Evolutionary conservation across 2,797 vertebrate genomes (phyloP).

Genomic region (Gallirallus australis): DNA sequence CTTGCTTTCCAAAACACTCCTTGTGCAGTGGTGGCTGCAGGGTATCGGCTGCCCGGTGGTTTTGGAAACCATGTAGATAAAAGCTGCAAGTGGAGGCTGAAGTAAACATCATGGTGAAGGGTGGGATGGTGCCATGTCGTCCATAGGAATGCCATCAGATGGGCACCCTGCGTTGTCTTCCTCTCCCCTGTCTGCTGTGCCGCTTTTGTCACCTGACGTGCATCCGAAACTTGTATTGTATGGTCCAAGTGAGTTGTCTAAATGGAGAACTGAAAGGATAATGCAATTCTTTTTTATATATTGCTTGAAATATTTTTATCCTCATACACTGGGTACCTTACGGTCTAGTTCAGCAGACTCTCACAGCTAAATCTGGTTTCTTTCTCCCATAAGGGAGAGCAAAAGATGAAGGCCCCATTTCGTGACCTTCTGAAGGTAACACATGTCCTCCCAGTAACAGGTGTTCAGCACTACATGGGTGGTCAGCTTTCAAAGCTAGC

Average conservation of each 20-base stretch:
- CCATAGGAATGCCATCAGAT: conserved; percentile 65
- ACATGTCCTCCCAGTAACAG: background rate
- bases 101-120: background rate
- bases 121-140: conserved; percentile 47
- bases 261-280: conserved; percentile 81
- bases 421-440: background rate
- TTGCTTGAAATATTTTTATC: background rate
- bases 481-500: background rate
- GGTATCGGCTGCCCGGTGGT: background rate
- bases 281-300: background rate
- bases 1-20: background rate
- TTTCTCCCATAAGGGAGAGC: background rate
- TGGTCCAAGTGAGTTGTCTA: conserved; percentile 83
- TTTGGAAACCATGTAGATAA: background rate
- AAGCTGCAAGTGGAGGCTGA: background rate
- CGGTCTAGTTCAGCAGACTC: background rate
- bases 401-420: background rate
- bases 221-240: conserved; percentile 80
- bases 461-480: background rate
- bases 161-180: background rate
- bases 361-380: background rate
- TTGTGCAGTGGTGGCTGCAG: background rate
- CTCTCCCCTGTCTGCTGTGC: background rate
- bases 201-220: conserved; percentile 80
- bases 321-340: fast-evolving